These are phyloP conservation scores for Poeciliopsis occidentalis DNA, from an alignment of 2,113 vertebrate species.

Conservation along the genomic window DNA sequence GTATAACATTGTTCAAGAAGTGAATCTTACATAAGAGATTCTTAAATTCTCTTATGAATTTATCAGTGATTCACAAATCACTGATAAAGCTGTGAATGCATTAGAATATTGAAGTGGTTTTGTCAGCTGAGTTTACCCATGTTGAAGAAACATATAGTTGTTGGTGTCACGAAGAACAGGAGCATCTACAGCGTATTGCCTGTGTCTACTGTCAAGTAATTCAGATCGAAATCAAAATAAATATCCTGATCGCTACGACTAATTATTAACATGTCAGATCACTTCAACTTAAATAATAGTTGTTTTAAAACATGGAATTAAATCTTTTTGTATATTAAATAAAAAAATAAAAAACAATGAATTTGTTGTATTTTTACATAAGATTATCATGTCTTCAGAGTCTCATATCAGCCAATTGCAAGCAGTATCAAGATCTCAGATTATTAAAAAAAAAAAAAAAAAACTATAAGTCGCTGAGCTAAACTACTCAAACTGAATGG, in stretches of 20 bases:
- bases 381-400: neutral
- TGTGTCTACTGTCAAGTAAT: neutral
- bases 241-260: neutral
- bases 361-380: neutral
- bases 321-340: neutral
- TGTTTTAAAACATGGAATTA: neutral
- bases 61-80: too few relatives aligned
- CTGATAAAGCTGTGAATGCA: too few relatives aligned
- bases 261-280: neutral
- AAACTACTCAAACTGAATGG: constrained; percentile 54
- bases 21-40: too few relatives aligned
- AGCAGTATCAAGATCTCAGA: constrained; percentile 21
- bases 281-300: neutral
- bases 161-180: too few relatives aligned
- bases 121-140: too few relatives aligned
- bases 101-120: too few relatives aligned
- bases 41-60: too few relatives aligned
- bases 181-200: too few relatives aligned
- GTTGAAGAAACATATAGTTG: too few relatives aligned
- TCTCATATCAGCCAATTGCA: neutral
- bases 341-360: neutral
- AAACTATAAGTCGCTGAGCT: constrained; percentile 41
- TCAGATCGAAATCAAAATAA: neutral
- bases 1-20: too few relatives aligned
- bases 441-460: constrained; percentile 20